Conservation (phyloP, 2,113 vertebrate genomes). For the Prochilodus magdalenae region DNA sequence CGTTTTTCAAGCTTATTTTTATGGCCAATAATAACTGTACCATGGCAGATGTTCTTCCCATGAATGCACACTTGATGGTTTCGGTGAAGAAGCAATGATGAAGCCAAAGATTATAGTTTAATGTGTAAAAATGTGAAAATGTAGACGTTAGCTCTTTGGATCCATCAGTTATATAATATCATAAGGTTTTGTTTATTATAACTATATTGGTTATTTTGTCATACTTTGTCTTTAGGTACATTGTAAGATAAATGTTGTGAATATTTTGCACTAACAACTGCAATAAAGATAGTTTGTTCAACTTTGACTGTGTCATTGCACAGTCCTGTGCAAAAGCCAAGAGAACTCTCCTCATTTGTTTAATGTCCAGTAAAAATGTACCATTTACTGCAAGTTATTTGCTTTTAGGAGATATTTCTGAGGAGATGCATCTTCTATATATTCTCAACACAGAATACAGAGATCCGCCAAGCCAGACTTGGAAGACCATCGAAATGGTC, state of each 20-base stretch:
- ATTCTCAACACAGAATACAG: no score
- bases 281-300: slow-evolving; percentile 33
- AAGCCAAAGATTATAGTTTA: slow-evolving; percentile 50
- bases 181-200: slow-evolving; percentile 13
- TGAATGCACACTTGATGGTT: slow-evolving; percentile 8
- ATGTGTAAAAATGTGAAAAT: not conserved
- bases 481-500: no score
- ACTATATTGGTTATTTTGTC: slow-evolving; percentile 10
- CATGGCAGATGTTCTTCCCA: not conserved
- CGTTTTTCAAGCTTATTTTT: not conserved
- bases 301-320: not conserved
- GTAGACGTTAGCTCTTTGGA: slow-evolving; percentile 2
- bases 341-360: no score
- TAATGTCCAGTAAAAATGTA: no score
- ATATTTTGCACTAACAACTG: slow-evolving; percentile 51
- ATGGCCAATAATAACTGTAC: not conserved
- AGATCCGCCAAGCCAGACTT: no score
- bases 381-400: no score
- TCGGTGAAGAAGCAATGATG: slow-evolving; percentile 28
- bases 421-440: no score
- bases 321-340: no score
- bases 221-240: slow-evolving; percentile 26
- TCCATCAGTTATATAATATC: slow-evolving; percentile 10
- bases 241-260: slow-evolving; percentile 22
- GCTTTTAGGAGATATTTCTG: no score